Conservation (phyloP, 1,140 invertebrate species). For the Chionoecetes opilio region DNA sequence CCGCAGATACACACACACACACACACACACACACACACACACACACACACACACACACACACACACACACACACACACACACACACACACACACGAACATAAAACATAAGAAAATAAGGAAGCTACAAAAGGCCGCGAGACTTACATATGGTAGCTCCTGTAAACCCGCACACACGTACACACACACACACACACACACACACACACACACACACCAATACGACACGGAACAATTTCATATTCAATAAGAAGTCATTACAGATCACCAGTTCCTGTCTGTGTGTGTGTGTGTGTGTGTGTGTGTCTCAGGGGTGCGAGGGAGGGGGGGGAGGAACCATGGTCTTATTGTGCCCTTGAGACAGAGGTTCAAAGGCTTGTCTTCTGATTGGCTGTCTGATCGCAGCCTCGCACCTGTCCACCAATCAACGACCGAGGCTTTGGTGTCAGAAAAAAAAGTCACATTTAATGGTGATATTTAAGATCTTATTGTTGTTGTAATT, state of each 20-base stretch:
- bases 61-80: no score
- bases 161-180: no score
- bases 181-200: no score
- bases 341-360: neutral
- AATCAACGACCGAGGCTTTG: neutral
- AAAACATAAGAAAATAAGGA: no score
- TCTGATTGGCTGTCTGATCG: neutral
- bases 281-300: neutral
- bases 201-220: no score
- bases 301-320: neutral
- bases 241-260: neutral
- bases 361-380: neutral
- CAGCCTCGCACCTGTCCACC: neutral
- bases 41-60: no score
- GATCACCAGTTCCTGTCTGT: neutral
- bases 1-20: no score
- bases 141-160: no score
- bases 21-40: no score
- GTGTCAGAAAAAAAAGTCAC: neutral
- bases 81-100: no score
- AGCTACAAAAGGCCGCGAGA: no score
- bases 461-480: neutral
- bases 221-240: no score
- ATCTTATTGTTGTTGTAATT: neutral
- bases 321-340: neutral